Conservation (phyloP, 2,888 invertebrate species). For the Torymus aiolomorphi region DNA sequence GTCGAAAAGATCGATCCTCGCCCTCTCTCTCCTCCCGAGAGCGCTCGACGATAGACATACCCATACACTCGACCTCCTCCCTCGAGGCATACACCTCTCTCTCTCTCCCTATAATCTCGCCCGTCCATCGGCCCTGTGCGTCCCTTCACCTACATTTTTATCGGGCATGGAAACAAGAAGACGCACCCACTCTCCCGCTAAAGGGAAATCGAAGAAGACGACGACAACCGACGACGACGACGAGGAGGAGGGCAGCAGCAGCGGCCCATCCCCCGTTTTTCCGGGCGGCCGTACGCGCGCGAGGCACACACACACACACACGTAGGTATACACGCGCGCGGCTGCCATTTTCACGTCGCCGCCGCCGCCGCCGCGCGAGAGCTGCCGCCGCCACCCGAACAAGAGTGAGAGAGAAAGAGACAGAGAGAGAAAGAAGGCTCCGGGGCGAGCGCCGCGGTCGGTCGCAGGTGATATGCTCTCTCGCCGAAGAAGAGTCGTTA, state of each 20-base stretch:
- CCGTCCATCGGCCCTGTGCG: background rate
- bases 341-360: constrained; percentile 13
- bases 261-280: constrained; percentile 48
- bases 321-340: background rate
- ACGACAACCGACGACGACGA: background rate
- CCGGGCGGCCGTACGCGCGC: constrained; percentile 39
- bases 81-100: background rate
- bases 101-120: no score
- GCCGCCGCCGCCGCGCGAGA: constrained; percentile 15
- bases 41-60: no score
- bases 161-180: no score
- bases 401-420: constrained; percentile 14
- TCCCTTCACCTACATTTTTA: no score
- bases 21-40: no score
- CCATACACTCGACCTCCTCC: background rate
- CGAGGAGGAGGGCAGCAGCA: background rate
- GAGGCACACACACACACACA: background rate
- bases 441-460: constrained; percentile 31
- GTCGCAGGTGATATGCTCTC: constrained; percentile 27
- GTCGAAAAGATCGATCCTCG: no score
- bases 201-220: background rate
- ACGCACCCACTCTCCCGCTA: no score
- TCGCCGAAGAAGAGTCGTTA: background rate
- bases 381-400: constrained; percentile 17
- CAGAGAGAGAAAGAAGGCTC: background rate